Evolutionary conservation across 2,113 vertebrate genomes (phyloP), one percentile per base, ranked within the genome.

Genomic region (Thamnaconus septentrionalis): DNA sequence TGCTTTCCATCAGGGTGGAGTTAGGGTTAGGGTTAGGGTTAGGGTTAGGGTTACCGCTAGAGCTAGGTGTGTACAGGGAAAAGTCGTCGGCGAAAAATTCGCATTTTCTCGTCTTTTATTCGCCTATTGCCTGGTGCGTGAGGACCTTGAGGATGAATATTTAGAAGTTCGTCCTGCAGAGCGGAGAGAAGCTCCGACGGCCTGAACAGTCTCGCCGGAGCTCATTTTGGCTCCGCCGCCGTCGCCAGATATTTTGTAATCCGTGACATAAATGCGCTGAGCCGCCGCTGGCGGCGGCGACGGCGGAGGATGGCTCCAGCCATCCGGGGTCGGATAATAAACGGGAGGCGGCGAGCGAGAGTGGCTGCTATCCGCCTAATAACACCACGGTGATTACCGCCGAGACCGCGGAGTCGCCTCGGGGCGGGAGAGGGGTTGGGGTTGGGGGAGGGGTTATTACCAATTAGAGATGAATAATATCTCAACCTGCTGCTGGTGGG

Each of bases 381-480:
- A 81, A 88, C 61, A 73, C 64, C n/a, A 76, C 76, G 70, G 84
- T 81, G 84, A 89, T 89, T 86, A 86, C 87, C 86, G 18, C 82
- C 73, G 78, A 78, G 64, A 79, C 85, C 82, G 87, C 65, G 66
- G 82, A 84, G 79, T 68, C n/a, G 84, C 84, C 82, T 82, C 71
- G 3, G 79, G 76, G 80, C 80, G 83, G 71, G 1, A 31, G 1
- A 31, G 18, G 18, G 18, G 18, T 31, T 31, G 18, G 18, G 18
- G 18, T 31, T 31, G 18, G 78, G 69, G 53, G 65, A 53, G 8
- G 71, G 83, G 74, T 85, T 89, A 85, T 88, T 89, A 88, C 87
- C 88, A 90, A 89, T 91, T 91, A 89, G 75, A 74, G 76, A 85
- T 90, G 86, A 90, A 88, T 90, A 87, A 89, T 89, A 86, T 89